Conservation (phyloP, 2,888 invertebrate species). For the Linnaemya tessellans region DNA sequence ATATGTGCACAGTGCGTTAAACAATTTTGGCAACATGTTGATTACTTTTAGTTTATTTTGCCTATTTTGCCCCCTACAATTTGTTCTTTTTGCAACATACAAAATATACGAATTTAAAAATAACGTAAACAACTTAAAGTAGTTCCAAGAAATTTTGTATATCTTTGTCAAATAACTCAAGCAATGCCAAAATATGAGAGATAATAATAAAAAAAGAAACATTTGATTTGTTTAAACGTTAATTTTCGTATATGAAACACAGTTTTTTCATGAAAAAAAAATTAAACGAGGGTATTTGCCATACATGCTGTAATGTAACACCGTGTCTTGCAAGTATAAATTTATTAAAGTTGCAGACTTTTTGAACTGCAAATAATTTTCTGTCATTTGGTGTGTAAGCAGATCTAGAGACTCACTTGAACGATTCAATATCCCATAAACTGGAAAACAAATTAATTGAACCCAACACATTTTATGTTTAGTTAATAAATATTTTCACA, state of each 20-base stretch:
- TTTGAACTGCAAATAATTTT: too few species aligned
- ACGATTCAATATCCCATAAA: too few species aligned
- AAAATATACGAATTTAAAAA: constrained; percentile 20
- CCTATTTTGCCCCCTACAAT: neutral
- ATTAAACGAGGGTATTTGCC: neutral
- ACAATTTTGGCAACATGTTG: constrained; percentile 37
- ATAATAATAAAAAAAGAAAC: neutral
- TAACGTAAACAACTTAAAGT: constrained; percentile 20
- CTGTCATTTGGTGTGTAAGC: too few species aligned
- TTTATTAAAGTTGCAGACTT: neutral
- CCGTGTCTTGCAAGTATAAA: neutral
- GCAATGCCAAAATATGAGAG: constrained; percentile 5
- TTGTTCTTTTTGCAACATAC: constrained; percentile 10
- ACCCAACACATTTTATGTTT: too few species aligned
- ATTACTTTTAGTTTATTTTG: neutral
- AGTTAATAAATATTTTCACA: neutral
- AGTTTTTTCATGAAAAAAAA: constrained; percentile 25
- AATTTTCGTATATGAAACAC: constrained; percentile 24
- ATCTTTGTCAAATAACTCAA: constrained; percentile 19
- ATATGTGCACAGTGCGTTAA: neutral
- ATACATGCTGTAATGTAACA: neutral
- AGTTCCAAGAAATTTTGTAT: constrained; percentile 49
- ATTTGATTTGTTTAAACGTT: constrained; percentile 17
- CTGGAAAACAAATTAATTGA: neutral
- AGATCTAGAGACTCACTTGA: too few species aligned